These are phyloP conservation scores for Opisthograptis luteolata DNA, from an alignment of 2,888 invertebrate species.

Conservation along the genomic window DNA sequence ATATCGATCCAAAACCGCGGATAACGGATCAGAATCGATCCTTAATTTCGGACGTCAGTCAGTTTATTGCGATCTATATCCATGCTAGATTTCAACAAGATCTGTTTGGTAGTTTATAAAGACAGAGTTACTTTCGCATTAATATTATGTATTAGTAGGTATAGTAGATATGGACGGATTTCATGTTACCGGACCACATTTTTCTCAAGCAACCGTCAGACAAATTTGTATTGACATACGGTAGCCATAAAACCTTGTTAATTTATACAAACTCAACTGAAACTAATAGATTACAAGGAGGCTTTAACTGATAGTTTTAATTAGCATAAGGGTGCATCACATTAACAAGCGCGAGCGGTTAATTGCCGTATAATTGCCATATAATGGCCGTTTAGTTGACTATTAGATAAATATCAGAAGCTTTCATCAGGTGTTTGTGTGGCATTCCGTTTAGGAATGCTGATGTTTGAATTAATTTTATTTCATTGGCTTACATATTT, in stretches of 20 bases:
- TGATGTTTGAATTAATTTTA: background rate
- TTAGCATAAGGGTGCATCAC: conserved; percentile 74
- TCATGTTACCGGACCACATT: background rate
- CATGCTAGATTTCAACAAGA: no score
- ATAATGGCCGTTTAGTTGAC: conserved; percentile 69
- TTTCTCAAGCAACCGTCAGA: background rate
- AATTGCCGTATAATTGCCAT: conserved; percentile 77
- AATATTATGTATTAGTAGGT: no score
- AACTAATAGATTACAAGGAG: conserved; percentile 30
- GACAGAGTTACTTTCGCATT: no score
- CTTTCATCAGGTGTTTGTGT: conserved; percentile 39
- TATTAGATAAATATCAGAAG: conserved; percentile 49
- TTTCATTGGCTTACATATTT: background rate
- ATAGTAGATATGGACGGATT: no score
- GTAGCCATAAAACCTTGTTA: conserved; percentile 33
- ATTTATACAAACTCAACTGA: conserved; percentile 18
- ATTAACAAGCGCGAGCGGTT: conserved; percentile 64
- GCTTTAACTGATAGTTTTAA: conserved; percentile 48
- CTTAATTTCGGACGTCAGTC: no score
- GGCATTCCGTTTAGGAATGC: conserved; percentile 12
- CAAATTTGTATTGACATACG: conserved; percentile 28
- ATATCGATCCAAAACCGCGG: no score
- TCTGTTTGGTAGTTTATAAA: no score
- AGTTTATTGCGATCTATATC: no score
- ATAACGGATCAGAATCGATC: no score